phyloP scores from a whole-genome alignment of 2,113 vertebrate genomes.

The Microcebus lehilahytsara region DNA sequence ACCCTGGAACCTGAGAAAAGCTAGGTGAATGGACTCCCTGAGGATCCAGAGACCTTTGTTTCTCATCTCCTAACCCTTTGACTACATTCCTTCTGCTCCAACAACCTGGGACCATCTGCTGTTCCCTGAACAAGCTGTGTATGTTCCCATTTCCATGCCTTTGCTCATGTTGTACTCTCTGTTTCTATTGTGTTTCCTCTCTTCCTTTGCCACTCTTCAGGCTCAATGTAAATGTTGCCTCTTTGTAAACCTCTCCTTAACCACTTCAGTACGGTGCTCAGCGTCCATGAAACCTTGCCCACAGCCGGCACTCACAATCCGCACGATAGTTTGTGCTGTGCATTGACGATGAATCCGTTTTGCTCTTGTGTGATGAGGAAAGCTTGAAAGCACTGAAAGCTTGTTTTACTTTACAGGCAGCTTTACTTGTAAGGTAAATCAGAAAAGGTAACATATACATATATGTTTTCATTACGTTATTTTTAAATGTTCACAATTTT shows the following conservation, averaged over 20 bases:
- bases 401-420: too few relatives aligned
- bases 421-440: too few relatives aligned
- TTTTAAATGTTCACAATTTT: too few relatives aligned
- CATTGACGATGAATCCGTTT: too few relatives aligned
- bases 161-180: not conserved
- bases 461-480: too few relatives aligned
- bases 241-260: not conserved
- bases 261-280: too few relatives aligned
- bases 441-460: too few relatives aligned
- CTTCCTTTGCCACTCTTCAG: not conserved
- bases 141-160: not conserved
- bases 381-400: too few relatives aligned
- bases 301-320: too few relatives aligned
- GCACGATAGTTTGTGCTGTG: too few relatives aligned
- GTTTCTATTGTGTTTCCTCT: not conserved
- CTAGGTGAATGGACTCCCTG: not conserved
- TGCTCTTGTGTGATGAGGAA: too few relatives aligned
- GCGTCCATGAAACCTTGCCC: too few relatives aligned
- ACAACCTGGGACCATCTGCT: not conserved
- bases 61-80: not conserved
- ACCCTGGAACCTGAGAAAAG: not conserved
- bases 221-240: not conserved
- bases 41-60: not conserved
- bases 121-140: not conserved
- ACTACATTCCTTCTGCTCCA: not conserved